These are phyloP conservation scores for Eurosta solidaginis DNA, from an alignment of 1,140 invertebrate species.

Conservation along the genomic window DNA sequence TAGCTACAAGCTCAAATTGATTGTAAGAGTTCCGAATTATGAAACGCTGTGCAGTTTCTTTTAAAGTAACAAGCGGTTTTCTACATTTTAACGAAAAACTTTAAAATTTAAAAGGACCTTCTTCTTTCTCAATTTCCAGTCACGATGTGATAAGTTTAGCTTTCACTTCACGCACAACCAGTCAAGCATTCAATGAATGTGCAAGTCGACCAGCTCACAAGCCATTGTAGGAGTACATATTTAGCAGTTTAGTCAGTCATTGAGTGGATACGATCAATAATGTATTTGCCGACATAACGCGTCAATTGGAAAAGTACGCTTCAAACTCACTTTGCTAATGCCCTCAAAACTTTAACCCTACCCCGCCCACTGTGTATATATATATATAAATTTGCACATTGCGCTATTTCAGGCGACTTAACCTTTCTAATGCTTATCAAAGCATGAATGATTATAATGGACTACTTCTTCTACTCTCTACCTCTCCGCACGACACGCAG, in stretches of 20 bases:
- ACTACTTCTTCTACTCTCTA: background rate
- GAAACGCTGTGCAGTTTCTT: too few relatives aligned
- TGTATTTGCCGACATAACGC: background rate
- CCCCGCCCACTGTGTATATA: background rate
- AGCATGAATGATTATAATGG: constrained; percentile 30
- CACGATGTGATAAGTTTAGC: constrained; percentile 10
- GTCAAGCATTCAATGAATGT: constrained; percentile 18
- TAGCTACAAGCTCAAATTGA: too few relatives aligned
- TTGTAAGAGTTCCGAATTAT: too few relatives aligned
- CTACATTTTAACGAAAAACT: too few relatives aligned
- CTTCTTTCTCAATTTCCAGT: background rate
- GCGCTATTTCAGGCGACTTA: constrained; percentile 28
- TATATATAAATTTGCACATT: too few relatives aligned
- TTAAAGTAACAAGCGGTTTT: too few relatives aligned
- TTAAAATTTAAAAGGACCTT: background rate
- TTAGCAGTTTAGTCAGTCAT: background rate
- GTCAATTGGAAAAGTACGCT: constrained; percentile 23
- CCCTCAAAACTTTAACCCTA: background rate
- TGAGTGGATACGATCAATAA: constrained; percentile 23
- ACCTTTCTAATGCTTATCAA: constrained; percentile 29
- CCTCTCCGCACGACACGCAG: background rate
- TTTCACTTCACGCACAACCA: constrained; percentile 26
- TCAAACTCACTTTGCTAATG: constrained; percentile 1
- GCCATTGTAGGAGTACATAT: background rate
- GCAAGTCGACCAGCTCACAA: background rate